Base-by-base conservation (phyloP, 2,888 invertebrate species). In the Syrphus vitripennis region DNA sequence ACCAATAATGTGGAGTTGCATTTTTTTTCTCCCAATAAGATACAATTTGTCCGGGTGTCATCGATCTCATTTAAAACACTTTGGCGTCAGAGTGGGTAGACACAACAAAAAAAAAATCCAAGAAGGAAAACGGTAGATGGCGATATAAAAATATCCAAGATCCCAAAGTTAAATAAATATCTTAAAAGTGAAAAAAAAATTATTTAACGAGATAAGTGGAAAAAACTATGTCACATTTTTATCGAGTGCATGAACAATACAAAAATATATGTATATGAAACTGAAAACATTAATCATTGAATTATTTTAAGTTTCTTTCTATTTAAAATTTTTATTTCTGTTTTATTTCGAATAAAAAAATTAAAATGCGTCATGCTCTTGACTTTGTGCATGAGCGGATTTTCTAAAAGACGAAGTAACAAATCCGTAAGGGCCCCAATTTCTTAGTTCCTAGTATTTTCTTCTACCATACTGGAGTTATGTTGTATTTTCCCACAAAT, bases 161-260 rank as follows among this genome's bases (percentile, higher is more conserved):
- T 21, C 29, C 53, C 26, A 61, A 40, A 40, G 57, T 45, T 50
- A 53, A 59, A 74, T 61, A 53, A 78, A 83, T 74, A 61, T 74
- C 55, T 69, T 69, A 61, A 31, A 71, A 70, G 76, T 40, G n/a
- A n/a, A n/a, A n/a, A n/a, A n/a, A 12, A 26, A 24, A 53, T 45
- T 10, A 48, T 14, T 0, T 6, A 53, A 65, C 65, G 72, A 50
- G 74, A 77, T 84, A 84, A 84, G 67, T 81, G 50, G 67, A 65
- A 29, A 45, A 78, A 76, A 80, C 45, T 81, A 59, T 84, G 76
- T 81, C 84, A 84, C 84, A 80, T n/a, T n/a, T n/a, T n/a, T n/a
- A n/a, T 75, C 59, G 83, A 80, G 70, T 75, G 70, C 76, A 61
- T 65, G 53, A 14, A 69, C 78, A 65, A 70, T 55, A 45, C 40